phyloP scores from a whole-genome alignment of 2,113 vertebrate genomes.

The Podocnemis expansa region DNA sequence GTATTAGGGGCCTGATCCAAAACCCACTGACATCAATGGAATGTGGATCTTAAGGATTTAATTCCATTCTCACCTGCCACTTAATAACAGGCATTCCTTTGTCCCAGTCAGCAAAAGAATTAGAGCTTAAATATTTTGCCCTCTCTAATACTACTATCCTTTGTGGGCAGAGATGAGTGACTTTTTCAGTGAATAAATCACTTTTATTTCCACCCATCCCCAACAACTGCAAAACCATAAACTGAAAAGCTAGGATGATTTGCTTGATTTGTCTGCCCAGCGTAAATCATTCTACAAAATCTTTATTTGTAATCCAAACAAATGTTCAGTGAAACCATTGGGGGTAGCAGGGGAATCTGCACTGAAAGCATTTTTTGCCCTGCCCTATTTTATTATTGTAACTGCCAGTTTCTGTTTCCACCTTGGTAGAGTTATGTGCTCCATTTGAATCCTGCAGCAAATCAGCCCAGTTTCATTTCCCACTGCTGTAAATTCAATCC shows the following conservation, averaged over 20 bases:
- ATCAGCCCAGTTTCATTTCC: constrained; percentile 65
- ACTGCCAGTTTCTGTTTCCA: constrained; percentile 60
- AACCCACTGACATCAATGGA: neutral
- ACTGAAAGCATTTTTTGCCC: neutral
- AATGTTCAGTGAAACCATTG: neutral
- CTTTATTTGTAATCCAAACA: constrained; percentile 2
- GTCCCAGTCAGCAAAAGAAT: neutral
- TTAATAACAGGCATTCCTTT: neutral
- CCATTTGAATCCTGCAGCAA: constrained; percentile 73
- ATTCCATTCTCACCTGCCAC: neutral
- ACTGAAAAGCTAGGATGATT: neutral
- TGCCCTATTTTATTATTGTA: neutral
- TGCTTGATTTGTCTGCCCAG: neutral
- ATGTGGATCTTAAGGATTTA: neutral
- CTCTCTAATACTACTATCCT: neutral
- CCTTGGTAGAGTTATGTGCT: constrained; percentile 54
- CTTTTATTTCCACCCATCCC: neutral
- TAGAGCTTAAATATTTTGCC: neutral
- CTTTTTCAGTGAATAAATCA: constrained; percentile 38
- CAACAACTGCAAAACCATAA: neutral
- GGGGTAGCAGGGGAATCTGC: neutral
- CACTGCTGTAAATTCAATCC: constrained; percentile 68
- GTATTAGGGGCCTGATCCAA: neutral
- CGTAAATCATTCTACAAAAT: neutral
- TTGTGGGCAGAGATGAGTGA: neutral